Percentiles rank a stretch among this genome's conserved stretches.
Conservation (phyloP, 2,113 vertebrate species). For the Rhea americana region DNA sequence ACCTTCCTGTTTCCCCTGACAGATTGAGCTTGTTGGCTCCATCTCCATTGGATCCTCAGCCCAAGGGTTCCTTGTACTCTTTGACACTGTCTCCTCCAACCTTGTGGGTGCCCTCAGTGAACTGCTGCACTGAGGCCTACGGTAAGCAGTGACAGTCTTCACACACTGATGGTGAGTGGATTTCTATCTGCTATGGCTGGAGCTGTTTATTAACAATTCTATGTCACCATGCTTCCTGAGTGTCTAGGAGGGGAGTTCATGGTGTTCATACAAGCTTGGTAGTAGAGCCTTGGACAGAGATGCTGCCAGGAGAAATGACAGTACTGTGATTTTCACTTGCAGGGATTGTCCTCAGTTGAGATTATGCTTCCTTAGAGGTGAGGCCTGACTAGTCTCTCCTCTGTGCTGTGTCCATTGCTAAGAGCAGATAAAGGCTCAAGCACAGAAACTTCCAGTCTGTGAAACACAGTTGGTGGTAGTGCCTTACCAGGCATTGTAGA, state of each 20-base stretch:
- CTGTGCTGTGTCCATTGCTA: background rate
- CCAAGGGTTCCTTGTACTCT: conserved; percentile 55
- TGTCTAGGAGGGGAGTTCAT: too few species aligned
- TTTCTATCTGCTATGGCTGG: too few species aligned
- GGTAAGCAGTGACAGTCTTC: conserved; percentile 21
- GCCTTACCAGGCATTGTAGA: background rate
- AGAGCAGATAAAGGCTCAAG: background rate
- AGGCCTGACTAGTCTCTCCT: conserved; percentile 10
- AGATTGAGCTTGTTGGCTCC: conserved; percentile 54
- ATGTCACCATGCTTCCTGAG: too few species aligned
- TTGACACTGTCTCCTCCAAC: conserved; percentile 74
- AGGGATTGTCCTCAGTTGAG: background rate
- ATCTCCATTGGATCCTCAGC: conserved; percentile 58
- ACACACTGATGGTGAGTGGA: too few species aligned
- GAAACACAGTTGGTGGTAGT: background rate
- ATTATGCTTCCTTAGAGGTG: conserved; percentile 60
- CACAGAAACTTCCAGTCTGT: too few species aligned
- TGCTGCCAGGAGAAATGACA: background rate
- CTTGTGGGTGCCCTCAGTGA: conserved; percentile 76
- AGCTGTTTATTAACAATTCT: too few species aligned
- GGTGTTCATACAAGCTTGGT: too few species aligned
- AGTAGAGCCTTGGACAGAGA: too few species aligned
- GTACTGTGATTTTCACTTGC: conserved; percentile 24
- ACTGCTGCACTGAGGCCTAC: conserved; percentile 65
- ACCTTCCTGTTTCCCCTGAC: background rate